A percentile compares a stretch with the other conserved stretches of the same genome.
Evolutionary conservation across 2,888 invertebrate species (phyloP).

Genomic region (Sclerodermus sp.): DNA sequence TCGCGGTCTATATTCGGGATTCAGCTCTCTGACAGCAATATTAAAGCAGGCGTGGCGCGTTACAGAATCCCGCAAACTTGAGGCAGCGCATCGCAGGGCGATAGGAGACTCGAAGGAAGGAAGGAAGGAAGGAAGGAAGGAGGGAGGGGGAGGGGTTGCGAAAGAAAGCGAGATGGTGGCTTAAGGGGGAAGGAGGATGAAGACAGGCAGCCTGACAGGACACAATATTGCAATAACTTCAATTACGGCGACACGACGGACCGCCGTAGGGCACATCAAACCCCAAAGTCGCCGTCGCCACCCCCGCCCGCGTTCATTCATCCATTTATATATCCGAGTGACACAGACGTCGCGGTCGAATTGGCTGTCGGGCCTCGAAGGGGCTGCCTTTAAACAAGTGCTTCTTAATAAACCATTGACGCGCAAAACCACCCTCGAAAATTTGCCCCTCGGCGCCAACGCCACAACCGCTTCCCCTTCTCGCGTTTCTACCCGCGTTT

Average conservation of each 20-base stretch:
- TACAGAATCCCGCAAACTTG: conserved; percentile 43
- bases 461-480: conserved; percentile 7
- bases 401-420: conserved; percentile 58
- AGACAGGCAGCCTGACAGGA: conserved; percentile 48
- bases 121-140: neutral
- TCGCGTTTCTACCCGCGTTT: neutral
- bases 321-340: conserved; percentile 47
- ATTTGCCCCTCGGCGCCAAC: conserved; percentile 41
- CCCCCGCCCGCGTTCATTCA: conserved; percentile 17
- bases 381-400: conserved; percentile 56
- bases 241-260: conserved; percentile 54
- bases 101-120: neutral
- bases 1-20: conserved; percentile 22
- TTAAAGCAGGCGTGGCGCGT: conserved; percentile 44
- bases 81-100: conserved; percentile 26
- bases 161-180: neutral
- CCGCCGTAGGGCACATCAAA: conserved; percentile 33
- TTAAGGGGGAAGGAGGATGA: conserved; percentile 16
- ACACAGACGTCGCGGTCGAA: conserved; percentile 44
- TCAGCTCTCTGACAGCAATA: conserved; percentile 41
- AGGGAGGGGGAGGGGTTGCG: neutral
- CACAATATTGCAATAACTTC: conserved; percentile 58
- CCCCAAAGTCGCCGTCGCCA: conserved; percentile 4
- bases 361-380: conserved; percentile 45
- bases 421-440: conserved; percentile 56